Conservation (phyloP, 53 echinoderm and acorn worm species). For the Mesocentrotus franciscanus region DNA sequence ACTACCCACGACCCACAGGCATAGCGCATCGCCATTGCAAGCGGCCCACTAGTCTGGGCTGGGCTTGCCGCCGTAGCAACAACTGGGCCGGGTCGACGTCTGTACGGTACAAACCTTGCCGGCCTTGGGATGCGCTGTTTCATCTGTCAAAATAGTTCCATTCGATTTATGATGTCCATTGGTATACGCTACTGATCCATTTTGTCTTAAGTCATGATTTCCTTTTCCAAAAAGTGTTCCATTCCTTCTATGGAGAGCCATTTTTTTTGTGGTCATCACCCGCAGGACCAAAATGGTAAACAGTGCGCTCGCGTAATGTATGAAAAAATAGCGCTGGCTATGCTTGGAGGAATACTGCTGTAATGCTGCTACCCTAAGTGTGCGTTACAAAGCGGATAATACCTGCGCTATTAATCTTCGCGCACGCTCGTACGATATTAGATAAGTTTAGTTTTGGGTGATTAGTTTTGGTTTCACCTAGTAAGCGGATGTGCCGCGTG, state of each 20-base stretch:
- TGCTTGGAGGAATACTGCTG: no score
- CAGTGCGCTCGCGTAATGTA: background rate
- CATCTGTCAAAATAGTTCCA: conserved; percentile 14
- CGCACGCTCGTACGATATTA: no score
- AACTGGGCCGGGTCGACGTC: no score
- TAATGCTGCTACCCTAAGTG: no score
- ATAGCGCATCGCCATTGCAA: no score
- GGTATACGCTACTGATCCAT: conserved; percentile 50
- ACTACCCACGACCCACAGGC: no score
- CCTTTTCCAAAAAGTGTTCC: conserved; percentile 38
- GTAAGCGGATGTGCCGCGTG: no score
- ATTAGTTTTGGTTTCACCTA: no score
- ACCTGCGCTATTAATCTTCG: no score
- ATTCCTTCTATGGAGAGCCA: conserved; percentile 55
- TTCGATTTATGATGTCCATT: conserved; percentile 56
- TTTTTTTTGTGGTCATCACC: background rate
- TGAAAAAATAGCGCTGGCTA: background rate
- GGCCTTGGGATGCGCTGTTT: background rate
- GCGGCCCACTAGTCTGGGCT: background rate
- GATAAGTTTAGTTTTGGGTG: no score
- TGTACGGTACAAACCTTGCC: conserved; percentile 7
- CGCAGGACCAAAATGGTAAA: no score
- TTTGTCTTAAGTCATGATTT: conserved; percentile 33
- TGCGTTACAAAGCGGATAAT: no score
- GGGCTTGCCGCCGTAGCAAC: conserved; percentile 3